Evolutionary conservation across 2,113 vertebrate species (phyloP), one percentile per base, ranked within the genome.

Genomic region (Zosterops japonicus): DNA sequence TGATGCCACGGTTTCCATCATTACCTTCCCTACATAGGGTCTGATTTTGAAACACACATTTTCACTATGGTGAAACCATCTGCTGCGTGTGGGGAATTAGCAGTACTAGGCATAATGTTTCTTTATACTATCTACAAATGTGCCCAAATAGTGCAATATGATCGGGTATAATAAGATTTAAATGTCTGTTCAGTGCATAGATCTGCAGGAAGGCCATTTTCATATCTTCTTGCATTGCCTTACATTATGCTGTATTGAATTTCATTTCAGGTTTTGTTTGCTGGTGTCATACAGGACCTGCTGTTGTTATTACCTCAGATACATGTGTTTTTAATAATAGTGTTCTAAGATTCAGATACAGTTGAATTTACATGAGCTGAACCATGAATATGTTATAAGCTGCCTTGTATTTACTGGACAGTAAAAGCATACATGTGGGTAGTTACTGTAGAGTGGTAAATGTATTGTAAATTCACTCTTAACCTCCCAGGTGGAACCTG

Each of bases 101-200:
- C 95, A 96, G 83, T 65, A 71, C 93, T 41, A 88, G 83, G 65
- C 93, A 85, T 92, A 92, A 89, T 92, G 92, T 90, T 96, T 88
- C 93, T 84, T 92, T 93, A 93, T 93, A 69, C 71, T 90, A 92
- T 91, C 84, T 86, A 96, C 87, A 97, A 97, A 97, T 95, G 90
- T 97, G 92, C 92, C 93, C 97, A 97, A 97, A 96, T 93, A 95
- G 97, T 87, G 94, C 95, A 94, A 77, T 96, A 64, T 89, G 89
- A 96, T 94, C 5, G 44, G 81, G 25, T 87, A 83, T 96, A 96
- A 92, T 92, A 96, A 91, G 95, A 94, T 61, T 53, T 61, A 81
- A 96, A 95, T 83, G 96, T 72, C 85, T 94, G 42, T 76, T 95
- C 47, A 75, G 46, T 0, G 1, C 61, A 6, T 7, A 87, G 93